phyloP scores from a whole-genome alignment of 2,113 vertebrate genomes.

The Cettia cetti region DNA sequence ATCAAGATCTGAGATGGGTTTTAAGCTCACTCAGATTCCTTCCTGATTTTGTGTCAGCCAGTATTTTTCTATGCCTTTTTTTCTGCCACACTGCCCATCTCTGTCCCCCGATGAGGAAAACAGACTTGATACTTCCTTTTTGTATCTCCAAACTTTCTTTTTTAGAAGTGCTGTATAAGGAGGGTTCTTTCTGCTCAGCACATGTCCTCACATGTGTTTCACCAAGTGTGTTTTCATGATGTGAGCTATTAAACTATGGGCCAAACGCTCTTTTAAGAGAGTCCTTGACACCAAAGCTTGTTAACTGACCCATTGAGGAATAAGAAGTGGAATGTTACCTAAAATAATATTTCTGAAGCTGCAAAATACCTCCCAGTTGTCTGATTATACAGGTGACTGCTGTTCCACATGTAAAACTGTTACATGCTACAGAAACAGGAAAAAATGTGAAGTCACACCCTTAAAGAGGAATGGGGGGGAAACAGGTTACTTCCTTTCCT shows the following conservation, averaged over 20 bases:
- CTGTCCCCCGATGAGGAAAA: background rate
- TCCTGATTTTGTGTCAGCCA: background rate
- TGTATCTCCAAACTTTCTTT: background rate
- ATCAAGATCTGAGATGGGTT: background rate
- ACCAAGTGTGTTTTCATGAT: background rate
- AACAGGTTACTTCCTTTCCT: background rate
- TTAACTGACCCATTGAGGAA: background rate
- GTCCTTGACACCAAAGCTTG: background rate
- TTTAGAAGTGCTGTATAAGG: background rate
- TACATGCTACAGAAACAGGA: background rate
- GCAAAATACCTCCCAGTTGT: background rate
- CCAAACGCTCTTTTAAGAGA: background rate
- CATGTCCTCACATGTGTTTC: background rate
- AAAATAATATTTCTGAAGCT: background rate
- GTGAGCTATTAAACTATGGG: background rate
- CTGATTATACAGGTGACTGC: background rate
- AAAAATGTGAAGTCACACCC: background rate
- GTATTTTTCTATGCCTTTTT: background rate
- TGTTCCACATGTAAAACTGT: background rate
- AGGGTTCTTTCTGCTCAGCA: background rate
- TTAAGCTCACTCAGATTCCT: background rate
- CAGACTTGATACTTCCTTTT: background rate
- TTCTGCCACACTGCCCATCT: background rate
- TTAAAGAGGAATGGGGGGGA: background rate
- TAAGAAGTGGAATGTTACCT: background rate